phyloP scores from a whole-genome alignment of 2,113 vertebrate genomes.

The Emydocephalus ijimae region DNA sequence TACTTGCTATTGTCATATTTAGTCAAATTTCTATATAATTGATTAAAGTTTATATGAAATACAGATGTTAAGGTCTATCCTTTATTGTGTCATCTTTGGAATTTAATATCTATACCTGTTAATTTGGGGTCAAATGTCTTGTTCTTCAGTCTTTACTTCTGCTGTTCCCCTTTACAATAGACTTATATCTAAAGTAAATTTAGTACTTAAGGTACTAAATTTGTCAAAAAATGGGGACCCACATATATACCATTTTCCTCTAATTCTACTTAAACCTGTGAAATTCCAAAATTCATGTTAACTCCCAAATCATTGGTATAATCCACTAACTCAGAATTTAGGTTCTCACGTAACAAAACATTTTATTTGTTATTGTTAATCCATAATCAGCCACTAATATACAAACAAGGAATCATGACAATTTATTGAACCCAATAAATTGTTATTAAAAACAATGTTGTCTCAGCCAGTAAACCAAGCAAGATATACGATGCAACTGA shows the following conservation, averaged over 20 bases:
- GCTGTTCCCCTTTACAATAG: background rate
- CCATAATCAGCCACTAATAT: background rate
- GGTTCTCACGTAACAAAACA: background rate
- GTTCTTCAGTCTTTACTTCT: background rate
- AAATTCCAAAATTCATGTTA: background rate
- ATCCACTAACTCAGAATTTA: background rate
- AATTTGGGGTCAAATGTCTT: background rate
- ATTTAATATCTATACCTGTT: background rate
- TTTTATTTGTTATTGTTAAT: background rate
- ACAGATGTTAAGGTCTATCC: background rate
- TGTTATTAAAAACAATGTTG: background rate
- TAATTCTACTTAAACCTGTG: background rate
- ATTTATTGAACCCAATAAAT: background rate
- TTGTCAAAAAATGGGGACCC: background rate
- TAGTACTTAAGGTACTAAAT: background rate
- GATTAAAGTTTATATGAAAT: background rate
- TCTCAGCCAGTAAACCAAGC: background rate
- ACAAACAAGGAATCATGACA: background rate
- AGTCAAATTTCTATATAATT: background rate
- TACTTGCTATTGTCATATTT: background rate
- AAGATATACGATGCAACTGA: background rate
- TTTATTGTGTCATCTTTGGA: background rate
- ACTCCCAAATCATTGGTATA: background rate
- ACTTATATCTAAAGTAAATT: background rate
- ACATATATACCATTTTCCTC: background rate